Conservation (phyloP, 1,140 invertebrate genomes). For the Hylyphantes graminicola region DNA sequence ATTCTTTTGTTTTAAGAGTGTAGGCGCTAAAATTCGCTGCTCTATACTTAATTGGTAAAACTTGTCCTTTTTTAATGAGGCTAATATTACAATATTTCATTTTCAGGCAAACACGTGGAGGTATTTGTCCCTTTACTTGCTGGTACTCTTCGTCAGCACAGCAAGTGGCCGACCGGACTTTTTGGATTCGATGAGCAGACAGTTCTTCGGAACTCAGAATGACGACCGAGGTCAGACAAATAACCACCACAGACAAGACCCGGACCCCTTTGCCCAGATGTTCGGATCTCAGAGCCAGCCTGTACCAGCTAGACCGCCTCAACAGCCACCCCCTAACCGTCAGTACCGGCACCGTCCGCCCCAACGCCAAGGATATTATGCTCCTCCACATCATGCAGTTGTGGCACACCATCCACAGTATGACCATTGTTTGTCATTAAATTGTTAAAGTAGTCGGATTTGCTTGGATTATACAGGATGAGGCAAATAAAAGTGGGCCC, state of each 20-base stretch:
- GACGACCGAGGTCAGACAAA: constrained; percentile 3
- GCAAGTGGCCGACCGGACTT: constrained; percentile 19
- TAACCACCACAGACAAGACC: not conserved
- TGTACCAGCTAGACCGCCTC: not conserved
- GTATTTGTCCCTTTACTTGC: not conserved
- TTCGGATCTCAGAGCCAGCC: constrained; percentile 41
- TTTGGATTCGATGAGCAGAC: constrained; percentile 44
- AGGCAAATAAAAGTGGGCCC: too few relatives aligned
- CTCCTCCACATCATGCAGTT: not conserved
- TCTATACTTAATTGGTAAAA: too few relatives aligned
- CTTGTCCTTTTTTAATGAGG: too few relatives aligned
- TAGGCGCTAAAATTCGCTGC: too few relatives aligned
- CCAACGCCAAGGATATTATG: constrained; percentile 51
- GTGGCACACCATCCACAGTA: constrained; percentile 10
- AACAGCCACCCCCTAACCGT: not conserved
- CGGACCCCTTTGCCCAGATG: constrained; percentile 47
- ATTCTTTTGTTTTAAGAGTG: too few relatives aligned
- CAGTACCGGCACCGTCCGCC: not conserved
- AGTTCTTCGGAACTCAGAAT: constrained; percentile 38
- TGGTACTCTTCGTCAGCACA: not conserved
- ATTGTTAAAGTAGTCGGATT: too few relatives aligned
- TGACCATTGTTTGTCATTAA: too few relatives aligned
- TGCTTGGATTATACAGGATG: too few relatives aligned
- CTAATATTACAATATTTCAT: too few relatives aligned
- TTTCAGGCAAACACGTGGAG: too few relatives aligned